These are phyloP conservation scores for Clarias macrocephalus DNA, from an alignment of 2,113 vertebrate species.

Conservation along the genomic window DNA sequence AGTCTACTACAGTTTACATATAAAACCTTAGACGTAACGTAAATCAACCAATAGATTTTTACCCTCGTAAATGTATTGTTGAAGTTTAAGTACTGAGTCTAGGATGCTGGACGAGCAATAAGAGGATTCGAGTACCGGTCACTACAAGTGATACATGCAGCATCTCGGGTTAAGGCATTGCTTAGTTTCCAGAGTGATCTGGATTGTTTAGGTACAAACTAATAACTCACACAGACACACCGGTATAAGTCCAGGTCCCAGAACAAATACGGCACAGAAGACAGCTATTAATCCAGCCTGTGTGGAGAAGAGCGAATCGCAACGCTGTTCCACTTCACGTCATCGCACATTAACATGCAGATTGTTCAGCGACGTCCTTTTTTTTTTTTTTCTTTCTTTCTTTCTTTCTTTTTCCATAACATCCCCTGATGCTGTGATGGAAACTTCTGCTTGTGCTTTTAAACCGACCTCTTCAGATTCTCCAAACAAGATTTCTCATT, in stretches of 20 bases:
- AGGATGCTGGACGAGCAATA: neutral
- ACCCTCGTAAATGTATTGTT: neutral
- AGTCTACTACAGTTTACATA: neutral
- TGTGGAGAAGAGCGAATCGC: too few species aligned
- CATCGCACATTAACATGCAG: neutral
- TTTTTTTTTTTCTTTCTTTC: too few species aligned
- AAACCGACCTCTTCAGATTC: neutral
- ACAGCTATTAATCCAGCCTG: neutral
- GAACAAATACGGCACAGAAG: neutral
- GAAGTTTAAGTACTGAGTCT: neutral
- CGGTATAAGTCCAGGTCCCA: neutral
- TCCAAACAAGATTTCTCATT: constrained; percentile 8
- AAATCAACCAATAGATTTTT: neutral
- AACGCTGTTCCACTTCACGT: neutral
- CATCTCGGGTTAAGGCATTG: neutral
- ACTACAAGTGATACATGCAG: neutral
- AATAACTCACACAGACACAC: neutral
- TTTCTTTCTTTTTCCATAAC: neutral
- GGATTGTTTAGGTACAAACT: neutral
- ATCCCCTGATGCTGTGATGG: neutral
- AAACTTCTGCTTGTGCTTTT: neutral
- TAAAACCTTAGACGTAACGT: neutral
- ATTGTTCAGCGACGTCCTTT: neutral
- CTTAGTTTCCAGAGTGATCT: neutral
- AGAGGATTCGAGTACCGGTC: neutral